A percentile compares a stretch with the other conserved stretches of the same genome.
Evolutionary conservation across 2,797 vertebrate species (phyloP).

Genomic region (Xenops minutus): DNA sequence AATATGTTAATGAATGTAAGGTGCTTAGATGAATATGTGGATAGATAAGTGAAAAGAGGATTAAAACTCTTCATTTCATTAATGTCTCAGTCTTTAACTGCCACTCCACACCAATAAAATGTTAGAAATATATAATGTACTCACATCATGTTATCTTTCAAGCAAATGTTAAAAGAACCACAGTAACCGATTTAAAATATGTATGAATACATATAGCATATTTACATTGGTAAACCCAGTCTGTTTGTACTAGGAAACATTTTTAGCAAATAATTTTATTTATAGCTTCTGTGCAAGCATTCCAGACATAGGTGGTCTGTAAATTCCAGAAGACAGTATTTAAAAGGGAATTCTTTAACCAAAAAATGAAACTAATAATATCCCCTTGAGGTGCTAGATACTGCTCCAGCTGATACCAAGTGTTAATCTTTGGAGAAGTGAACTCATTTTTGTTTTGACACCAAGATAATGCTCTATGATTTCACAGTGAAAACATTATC

Average conservation of each 20-base stretch:
- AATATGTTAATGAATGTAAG: neutral
- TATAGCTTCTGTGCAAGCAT: conserved; percentile 67
- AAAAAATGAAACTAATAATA: neutral
- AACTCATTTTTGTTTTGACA: conserved; percentile 55
- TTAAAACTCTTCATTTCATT: neutral
- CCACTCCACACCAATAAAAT: neutral
- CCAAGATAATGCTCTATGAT: conserved; percentile 42
- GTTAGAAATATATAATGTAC: neutral
- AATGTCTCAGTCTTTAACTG: neutral
- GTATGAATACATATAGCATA: neutral
- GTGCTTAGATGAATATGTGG: neutral
- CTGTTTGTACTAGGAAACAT: conserved; percentile 55
- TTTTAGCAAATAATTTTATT: conserved; percentile 71
- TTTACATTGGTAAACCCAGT: conserved; percentile 46
- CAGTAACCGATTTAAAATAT: conserved; percentile 16
- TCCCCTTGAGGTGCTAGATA: conserved; percentile 36
- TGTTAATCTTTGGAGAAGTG: conserved; percentile 40
- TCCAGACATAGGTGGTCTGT: conserved; percentile 68
- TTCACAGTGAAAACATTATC: conserved; percentile 37
- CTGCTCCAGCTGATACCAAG: conserved; percentile 66
- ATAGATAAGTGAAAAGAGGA: neutral
- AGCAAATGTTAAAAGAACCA: conserved; percentile 6
- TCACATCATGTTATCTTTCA: neutral
- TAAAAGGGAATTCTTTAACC: conserved; percentile 57
- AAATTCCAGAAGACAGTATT: conserved; percentile 56